phyloP scores from a whole-genome alignment of 2,113 vertebrate genomes.

The Rhipidura dahli region DNA sequence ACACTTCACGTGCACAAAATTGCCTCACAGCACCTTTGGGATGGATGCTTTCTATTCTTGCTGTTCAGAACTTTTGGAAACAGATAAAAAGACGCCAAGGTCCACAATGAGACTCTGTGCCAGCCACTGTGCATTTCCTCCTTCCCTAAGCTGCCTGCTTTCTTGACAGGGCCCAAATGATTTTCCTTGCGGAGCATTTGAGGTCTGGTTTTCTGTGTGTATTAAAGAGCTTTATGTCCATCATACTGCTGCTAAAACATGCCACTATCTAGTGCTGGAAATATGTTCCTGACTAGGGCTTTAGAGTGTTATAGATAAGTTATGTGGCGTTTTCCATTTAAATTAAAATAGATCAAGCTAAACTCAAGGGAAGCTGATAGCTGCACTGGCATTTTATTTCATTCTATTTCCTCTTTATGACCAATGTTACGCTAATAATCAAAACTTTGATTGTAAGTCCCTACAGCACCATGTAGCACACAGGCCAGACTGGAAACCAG shows the following conservation, averaged over 20 bases:
- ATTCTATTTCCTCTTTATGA: slow-evolving; percentile 22
- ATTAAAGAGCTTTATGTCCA: not conserved
- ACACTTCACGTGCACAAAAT: not conserved
- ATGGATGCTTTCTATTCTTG: not conserved
- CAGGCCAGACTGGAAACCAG: not conserved
- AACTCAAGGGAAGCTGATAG: slow-evolving; percentile 24
- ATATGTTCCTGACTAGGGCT: slow-evolving; percentile 2
- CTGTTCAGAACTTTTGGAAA: not conserved
- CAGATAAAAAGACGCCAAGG: not conserved
- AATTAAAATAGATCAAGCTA: slow-evolving; percentile 53
- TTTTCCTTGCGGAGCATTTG: not conserved
- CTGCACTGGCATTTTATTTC: slow-evolving; percentile 23
- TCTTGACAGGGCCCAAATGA: not conserved
- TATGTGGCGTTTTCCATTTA: slow-evolving; percentile 15
- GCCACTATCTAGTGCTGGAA: not conserved
- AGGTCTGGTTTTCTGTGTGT: not conserved
- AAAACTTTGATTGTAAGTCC: not conserved
- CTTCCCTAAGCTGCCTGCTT: not conserved
- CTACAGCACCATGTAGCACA: not conserved
- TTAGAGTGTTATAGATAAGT: slow-evolving; percentile 23
- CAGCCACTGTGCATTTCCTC: not conserved
- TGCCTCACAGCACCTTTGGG: not conserved
- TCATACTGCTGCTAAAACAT: not conserved
- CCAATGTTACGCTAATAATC: not conserved
- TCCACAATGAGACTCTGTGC: rapidly evolving